phyloP scores from a whole-genome alignment of 1,140 invertebrate species.

The Heliothis virescens region DNA sequence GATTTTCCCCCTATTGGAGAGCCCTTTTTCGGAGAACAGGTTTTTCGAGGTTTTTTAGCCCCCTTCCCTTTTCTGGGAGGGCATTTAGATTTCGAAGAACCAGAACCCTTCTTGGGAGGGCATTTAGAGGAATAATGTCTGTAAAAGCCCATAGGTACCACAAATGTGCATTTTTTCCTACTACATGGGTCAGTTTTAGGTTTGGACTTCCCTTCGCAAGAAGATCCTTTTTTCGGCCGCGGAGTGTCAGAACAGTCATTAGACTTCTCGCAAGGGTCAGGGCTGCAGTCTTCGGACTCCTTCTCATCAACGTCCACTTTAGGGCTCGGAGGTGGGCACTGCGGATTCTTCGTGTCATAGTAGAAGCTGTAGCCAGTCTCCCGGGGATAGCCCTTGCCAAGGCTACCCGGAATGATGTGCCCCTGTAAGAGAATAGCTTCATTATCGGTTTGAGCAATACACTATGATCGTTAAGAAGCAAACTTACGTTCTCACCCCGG shows the following conservation, averaged over 20 bases:
- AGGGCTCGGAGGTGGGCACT: not conserved
- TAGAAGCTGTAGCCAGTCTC: not conserved
- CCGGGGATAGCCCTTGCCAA: not conserved
- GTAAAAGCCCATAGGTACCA: not conserved
- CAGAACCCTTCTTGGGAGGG: not conserved
- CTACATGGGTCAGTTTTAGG: not conserved
- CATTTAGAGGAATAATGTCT: not conserved
- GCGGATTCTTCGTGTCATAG: not conserved
- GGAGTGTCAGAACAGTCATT: not conserved
- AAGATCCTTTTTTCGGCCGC: not conserved
- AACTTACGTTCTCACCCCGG: not conserved
- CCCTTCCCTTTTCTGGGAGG: no score
- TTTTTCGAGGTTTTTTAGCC: no score
- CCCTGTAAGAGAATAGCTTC: not conserved
- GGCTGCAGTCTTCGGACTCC: no score
- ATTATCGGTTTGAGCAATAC: not conserved
- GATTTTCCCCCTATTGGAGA: no score
- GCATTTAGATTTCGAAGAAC: not conserved
- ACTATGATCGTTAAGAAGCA: not conserved
- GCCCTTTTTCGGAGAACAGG: no score
- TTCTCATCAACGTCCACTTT: not conserved
- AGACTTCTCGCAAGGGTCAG: not conserved
- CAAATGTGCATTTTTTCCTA: not conserved
- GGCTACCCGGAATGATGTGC: not conserved
- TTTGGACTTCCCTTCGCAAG: not conserved